A percentile compares a stretch with the other conserved stretches of the same genome.
These are phyloP conservation scores for Drosophila ficusphila DNA, from an alignment of 1,140 invertebrate genomes.

Conservation along the genomic window DNA sequence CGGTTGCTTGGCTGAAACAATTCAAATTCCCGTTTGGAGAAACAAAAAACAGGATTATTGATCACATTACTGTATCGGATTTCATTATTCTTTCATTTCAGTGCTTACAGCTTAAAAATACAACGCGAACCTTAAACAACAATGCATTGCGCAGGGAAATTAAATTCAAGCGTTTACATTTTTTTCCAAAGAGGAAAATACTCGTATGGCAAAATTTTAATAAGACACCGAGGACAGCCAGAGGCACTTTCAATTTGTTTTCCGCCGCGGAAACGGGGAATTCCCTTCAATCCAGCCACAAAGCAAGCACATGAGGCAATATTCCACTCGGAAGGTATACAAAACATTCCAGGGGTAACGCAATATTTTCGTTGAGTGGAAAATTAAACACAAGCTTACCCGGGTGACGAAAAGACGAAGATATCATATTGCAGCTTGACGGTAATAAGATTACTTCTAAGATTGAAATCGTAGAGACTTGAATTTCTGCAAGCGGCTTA, in stretches of 20 bases:
- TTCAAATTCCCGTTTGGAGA: too few relatives aligned
- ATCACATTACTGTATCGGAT: too few relatives aligned
- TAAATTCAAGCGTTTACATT: conserved; percentile 1
- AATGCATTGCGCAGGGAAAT: neutral
- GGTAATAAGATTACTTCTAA: conserved; percentile 10
- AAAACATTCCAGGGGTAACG: neutral
- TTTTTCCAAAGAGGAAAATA: conserved; percentile 9
- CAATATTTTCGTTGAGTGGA: conserved; percentile 20
- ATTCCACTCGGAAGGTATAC: conserved; percentile 1
- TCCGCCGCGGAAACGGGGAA: conserved; percentile 2
- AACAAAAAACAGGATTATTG: too few relatives aligned
- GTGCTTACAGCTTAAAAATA: too few relatives aligned
- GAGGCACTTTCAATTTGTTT: conserved; percentile 31
- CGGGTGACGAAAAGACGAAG: conserved; percentile 13
- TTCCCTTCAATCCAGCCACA: conserved; percentile 2
- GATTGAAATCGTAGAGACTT: conserved; percentile 4
- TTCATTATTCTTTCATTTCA: too few relatives aligned
- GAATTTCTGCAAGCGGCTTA: conserved; percentile 20
- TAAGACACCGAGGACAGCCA: conserved; percentile 10
- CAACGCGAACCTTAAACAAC: too few relatives aligned
- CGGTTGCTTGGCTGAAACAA: too few relatives aligned
- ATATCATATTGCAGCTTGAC: conserved; percentile 19
- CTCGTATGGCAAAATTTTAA: conserved; percentile 15
- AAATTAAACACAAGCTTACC: conserved; percentile 32
- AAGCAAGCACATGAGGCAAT: conserved; percentile 10